Conservation (phyloP, 2,797 vertebrate species). For the Gorsachius magnificus region DNA sequence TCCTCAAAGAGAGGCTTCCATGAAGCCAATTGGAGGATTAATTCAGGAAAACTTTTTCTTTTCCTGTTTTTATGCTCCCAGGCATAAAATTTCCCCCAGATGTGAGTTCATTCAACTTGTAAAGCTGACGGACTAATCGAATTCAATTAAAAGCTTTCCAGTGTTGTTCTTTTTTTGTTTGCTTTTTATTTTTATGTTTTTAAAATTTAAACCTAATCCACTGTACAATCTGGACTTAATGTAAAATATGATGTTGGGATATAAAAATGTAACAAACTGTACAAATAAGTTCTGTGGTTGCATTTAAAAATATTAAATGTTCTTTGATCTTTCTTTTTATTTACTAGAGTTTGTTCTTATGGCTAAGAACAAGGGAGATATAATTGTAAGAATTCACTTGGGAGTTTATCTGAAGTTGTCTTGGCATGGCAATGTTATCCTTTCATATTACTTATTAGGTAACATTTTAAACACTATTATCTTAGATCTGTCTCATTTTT, state of each 20-base stretch:
- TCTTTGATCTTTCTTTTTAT: slow-evolving; percentile 52
- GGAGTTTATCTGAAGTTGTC: slow-evolving; percentile 9
- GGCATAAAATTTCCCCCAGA: slow-evolving; percentile 8
- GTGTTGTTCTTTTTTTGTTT: neutral
- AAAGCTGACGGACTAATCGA: neutral
- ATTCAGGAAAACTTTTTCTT: neutral
- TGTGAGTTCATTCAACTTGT: neutral
- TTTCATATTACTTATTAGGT: neutral
- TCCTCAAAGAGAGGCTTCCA: neutral
- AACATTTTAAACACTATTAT: neutral
- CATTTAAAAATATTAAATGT: slow-evolving; percentile 10
- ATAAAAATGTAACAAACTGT: slow-evolving; percentile 18
- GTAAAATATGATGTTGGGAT: slow-evolving; percentile 26
- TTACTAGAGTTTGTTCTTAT: slow-evolving; percentile 25
- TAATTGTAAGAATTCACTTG: neutral
- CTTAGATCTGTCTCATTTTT: neutral
- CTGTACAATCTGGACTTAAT: slow-evolving; percentile 31
- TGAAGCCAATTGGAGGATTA: neutral
- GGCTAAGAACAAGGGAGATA: slow-evolving; percentile 17
- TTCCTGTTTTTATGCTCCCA: neutral
- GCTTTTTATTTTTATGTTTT: slow-evolving; percentile 4
- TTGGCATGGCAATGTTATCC: neutral
- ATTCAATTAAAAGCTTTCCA: slow-evolving; percentile 18
- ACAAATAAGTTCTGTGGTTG: slow-evolving; percentile 33
- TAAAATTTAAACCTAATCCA: neutral